A percentile compares a stretch with the other conserved stretches of the same genome.
phyloP scores from a whole-genome alignment of 2,797 vertebrate genomes.

The Xiphophorus birchmanni region DNA sequence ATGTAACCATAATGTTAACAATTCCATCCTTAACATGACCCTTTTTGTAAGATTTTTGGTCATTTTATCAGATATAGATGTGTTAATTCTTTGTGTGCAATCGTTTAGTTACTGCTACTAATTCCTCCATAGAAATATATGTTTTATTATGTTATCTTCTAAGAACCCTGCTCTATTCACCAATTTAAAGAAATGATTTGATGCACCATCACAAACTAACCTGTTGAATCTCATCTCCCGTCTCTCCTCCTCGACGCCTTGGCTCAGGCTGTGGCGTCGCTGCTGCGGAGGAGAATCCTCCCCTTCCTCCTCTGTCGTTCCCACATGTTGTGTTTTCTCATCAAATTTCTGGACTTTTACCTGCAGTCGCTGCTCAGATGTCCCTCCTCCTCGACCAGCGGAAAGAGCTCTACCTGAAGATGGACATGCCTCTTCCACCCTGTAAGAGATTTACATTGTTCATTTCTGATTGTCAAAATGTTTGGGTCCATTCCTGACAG shows the following conservation, averaged over 20 bases:
- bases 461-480: neutral
- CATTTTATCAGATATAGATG: neutral
- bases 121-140: neutral
- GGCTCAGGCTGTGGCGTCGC: conserved; percentile 85
- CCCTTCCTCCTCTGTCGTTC: conserved; percentile 38
- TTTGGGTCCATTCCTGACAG: neutral
- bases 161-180: neutral
- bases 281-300: conserved; percentile 74
- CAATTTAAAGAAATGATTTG: neutral
- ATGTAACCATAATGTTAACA: neutral
- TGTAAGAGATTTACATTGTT: conserved; percentile 43
- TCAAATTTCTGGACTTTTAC: conserved; percentile 86
- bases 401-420: conserved; percentile 67
- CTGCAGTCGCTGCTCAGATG: conserved; percentile 79
- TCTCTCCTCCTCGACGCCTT: conserved; percentile 84
- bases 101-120: neutral
- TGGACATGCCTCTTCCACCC: conserved; percentile 67
- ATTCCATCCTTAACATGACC: neutral
- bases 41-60: neutral
- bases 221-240: conserved; percentile 90
- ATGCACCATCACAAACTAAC: conserved; percentile 63
- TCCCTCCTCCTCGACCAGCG: conserved; percentile 53
- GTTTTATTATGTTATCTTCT: neutral
- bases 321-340: conserved; percentile 79
- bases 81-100: neutral